These are phyloP conservation scores for Papilio aristodemus DNA, from an alignment of 1,140 invertebrate genomes.

Conservation along the genomic window DNA sequence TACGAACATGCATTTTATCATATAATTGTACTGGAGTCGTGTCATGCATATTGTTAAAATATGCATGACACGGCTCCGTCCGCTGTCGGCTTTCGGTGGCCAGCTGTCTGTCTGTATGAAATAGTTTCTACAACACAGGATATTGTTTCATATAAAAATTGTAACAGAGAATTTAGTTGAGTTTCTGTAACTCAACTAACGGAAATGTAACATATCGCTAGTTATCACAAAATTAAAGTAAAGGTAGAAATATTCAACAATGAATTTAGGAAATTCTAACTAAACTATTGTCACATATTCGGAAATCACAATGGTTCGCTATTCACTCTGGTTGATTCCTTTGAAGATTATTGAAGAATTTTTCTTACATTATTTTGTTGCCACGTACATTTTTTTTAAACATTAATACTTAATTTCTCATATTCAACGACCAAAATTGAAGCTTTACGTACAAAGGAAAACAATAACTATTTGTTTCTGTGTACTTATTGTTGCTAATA, in stretches of 20 bases:
- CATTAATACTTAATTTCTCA: background rate
- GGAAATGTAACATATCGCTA: no score
- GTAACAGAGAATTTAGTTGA: background rate
- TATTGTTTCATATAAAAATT: background rate
- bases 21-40: background rate
- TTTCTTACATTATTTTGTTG: no score
- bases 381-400: background rate
- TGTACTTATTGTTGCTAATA: background rate
- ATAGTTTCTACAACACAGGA: background rate
- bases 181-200: no score
- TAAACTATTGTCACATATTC: no score
- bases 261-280: no score
- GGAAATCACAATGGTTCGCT: no score
- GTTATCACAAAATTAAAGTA: no score
- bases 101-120: background rate
- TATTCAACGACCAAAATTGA: background rate
- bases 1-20: background rate
- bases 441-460: background rate
- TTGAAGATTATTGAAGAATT: no score
- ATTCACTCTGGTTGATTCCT: no score
- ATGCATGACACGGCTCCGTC: background rate
- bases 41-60: background rate
- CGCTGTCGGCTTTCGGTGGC: slow-evolving; percentile 4
- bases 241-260: no score
- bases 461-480: background rate